phyloP scores from a whole-genome alignment of 2,888 invertebrate genomes.

The Auanema sp. region DNA sequence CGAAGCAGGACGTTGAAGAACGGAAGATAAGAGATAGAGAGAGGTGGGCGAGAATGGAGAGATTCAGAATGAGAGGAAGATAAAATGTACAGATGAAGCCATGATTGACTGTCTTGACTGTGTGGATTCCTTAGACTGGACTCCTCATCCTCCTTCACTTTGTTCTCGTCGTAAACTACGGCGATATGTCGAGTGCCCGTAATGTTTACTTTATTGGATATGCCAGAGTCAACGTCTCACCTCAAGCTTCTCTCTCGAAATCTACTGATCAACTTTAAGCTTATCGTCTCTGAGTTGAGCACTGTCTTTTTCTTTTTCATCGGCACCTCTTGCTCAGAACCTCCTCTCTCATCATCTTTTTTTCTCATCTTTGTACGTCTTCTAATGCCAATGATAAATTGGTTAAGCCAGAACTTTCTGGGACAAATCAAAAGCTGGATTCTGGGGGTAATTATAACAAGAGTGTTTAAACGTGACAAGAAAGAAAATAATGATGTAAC shows the following conservation, averaged over 20 bases:
- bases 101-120: too few relatives aligned
- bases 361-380: not conserved
- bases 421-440: not conserved
- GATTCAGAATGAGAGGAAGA: too few relatives aligned
- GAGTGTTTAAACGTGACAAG: not conserved
- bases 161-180: slow-evolving; percentile 2
- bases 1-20: too few relatives aligned
- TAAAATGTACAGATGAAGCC: too few relatives aligned
- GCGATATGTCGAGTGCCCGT: not conserved
- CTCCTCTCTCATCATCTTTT: not conserved
- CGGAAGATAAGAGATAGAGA: too few relatives aligned
- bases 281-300: not conserved
- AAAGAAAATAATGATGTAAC: not conserved
- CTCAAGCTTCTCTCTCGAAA: slow-evolving; percentile 1
- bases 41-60: too few relatives aligned
- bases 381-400: not conserved
- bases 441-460: not conserved
- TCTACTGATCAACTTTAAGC: not conserved
- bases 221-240: too few relatives aligned
- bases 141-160: too few relatives aligned
- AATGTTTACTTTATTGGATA: not conserved
- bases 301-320: not conserved
- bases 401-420: not conserved
- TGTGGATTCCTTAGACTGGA: too few relatives aligned
- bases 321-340: not conserved